Base-by-base conservation (phyloP, 2,113 vertebrate species). In the Accipiter cooperii region DNA sequence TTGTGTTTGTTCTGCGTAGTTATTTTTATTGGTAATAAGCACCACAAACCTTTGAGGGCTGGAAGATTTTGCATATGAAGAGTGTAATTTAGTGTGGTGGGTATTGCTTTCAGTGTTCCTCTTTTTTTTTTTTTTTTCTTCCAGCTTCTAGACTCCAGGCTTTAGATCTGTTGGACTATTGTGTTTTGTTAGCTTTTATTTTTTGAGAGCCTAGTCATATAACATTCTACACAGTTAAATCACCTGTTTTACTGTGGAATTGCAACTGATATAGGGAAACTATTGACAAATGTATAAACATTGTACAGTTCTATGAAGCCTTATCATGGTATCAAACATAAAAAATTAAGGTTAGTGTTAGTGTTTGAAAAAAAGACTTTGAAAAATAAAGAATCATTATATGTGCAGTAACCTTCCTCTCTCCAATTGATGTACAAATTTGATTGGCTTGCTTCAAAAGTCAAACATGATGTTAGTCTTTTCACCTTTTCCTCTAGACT, bases 361-460 rank as follows among this genome's bases (percentile, higher is more conserved):
- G 79, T 93, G 69, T 91, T 89, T 89, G 65, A 70, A 69, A 74
- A 54, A 54, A 79, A 76, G 36, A 58, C n/a, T 63, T 90, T 24
- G 81, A 85, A 84, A 94, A 95, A 76, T 74, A 86, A 95, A 80
- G 49, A n/a, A 47, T 82, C 44, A 3, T 71, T 88, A 5, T 64
- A 29, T 73, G 66, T 96, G 84, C 78, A 90, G 81, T 94, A 77
- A 75, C 77, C 49, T 91, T 95, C 80, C 80, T 95, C 88, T 92
- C 60, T 91, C 52, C 42, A 42, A 0, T 6, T 55, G 25, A 31
- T 95, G 54, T 80, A 46, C 54, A 80, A 28, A 58, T 66, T 42
- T 63, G 55, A 89, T 66, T 75, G 81, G 66, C 94, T 93, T 80
- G 46, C 64, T 89, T 85, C 58, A 25, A 13, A 74, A 80, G n/a